Evolutionary conservation across 2,113 vertebrate species (phyloP).

Genomic region (Daboia siamensis): DNA sequence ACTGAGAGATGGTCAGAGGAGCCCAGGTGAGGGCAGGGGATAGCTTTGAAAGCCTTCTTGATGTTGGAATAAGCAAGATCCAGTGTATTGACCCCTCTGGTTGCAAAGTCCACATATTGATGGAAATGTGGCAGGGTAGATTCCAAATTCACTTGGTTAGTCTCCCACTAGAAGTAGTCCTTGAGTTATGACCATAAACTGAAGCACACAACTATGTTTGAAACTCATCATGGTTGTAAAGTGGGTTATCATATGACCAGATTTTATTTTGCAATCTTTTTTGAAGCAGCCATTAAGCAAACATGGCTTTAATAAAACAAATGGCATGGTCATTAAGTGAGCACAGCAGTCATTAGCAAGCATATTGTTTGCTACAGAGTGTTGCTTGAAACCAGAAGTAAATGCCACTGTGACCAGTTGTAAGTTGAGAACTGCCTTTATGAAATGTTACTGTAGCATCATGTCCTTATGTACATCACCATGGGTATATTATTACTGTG

Average conservation of each 20-base stretch:
- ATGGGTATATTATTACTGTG: background rate
- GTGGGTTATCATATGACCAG: background rate
- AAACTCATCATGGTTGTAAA: background rate
- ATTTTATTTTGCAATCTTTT: background rate
- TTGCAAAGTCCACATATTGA: too few relatives aligned
- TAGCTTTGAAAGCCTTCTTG: too few relatives aligned
- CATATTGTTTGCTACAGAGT: background rate
- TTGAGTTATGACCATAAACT: background rate
- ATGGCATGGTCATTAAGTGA: background rate
- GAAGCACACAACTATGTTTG: background rate
- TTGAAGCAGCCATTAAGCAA: too few relatives aligned
- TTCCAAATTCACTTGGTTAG: too few relatives aligned
- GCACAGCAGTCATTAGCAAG: background rate
- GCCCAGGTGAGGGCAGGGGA: too few relatives aligned
- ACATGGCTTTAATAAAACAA: background rate
- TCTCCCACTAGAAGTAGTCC: background rate
- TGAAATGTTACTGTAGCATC: conserved; percentile 26
- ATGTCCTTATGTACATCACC: background rate
- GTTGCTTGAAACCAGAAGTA: background rate
- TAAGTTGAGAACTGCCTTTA: background rate
- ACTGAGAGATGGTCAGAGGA: too few relatives aligned
- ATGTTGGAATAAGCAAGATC: too few relatives aligned
- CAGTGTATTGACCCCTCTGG: too few relatives aligned
- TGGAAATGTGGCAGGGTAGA: too few relatives aligned
- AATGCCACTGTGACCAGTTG: background rate